A percentile compares a stretch with the other conserved stretches of the same genome.
Conservation (phyloP, 37 sponge, comb jelly and placozoan genomes). For the Chondrilla cf. caribensis region DNA sequence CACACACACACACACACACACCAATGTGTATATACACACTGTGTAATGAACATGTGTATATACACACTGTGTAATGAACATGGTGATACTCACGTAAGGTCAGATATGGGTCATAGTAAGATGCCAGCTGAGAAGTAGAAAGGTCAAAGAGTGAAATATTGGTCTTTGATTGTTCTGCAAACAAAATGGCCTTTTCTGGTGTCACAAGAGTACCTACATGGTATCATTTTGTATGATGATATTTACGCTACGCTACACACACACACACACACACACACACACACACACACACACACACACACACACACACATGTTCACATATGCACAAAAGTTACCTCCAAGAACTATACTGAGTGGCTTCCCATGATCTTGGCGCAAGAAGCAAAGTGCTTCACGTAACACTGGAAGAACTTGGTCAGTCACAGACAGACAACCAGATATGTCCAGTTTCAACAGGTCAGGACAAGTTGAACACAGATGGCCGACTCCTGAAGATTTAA, state of each 20-base stretch:
- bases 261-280: too few relatives aligned
- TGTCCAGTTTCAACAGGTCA: conserved; percentile 37
- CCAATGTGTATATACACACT: too few relatives aligned
- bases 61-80: neutral
- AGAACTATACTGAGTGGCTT: neutral
- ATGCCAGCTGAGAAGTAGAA: conserved; percentile 31
- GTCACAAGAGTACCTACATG: conserved; percentile 37
- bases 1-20: too few relatives aligned
- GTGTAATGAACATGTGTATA: too few relatives aligned
- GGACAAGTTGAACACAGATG: conserved; percentile 24
- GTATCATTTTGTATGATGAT: too few relatives aligned
- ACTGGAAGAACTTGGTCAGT: conserved; percentile 32
- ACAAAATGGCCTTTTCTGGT: conserved; percentile 32
- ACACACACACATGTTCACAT: neutral
- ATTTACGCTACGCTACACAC: too few relatives aligned
- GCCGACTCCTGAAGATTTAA: conserved; percentile 28
- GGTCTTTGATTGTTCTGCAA: conserved; percentile 39
- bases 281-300: too few relatives aligned
- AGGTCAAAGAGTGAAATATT: conserved; percentile 50
- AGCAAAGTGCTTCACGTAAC: conserved; percentile 25
- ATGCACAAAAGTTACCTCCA: neutral
- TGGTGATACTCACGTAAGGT: conserved; percentile 28
- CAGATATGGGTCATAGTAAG: conserved; percentile 46
- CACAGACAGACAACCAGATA: conserved; percentile 53
- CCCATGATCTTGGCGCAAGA: neutral